These are phyloP conservation scores for Drosophila quadrilineata DNA, from an alignment of 1,140 invertebrate species.

Conservation along the genomic window DNA sequence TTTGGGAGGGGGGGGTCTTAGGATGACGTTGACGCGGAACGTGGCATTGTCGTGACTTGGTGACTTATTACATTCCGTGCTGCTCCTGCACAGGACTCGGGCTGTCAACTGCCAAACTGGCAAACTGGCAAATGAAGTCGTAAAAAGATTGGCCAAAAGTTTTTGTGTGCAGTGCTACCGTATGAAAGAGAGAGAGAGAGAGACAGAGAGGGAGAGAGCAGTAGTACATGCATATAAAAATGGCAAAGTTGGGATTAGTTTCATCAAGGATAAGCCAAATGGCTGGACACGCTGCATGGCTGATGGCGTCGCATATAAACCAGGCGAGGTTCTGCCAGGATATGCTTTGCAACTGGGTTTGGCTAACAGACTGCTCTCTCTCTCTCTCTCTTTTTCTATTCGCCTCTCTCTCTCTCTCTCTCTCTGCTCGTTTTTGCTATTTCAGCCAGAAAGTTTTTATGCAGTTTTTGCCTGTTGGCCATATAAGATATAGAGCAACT, in stretches of 20 bases:
- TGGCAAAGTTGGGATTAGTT: constrained; percentile 77
- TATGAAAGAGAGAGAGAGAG: too few relatives aligned
- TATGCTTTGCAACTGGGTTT: constrained; percentile 2
- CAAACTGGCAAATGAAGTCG: constrained; percentile 73
- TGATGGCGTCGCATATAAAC: constrained; percentile 52
- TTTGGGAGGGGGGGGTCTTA: constrained; percentile 11
- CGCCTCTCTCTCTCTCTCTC: too few relatives aligned
- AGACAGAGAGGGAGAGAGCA: too few relatives aligned
- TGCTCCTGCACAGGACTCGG: constrained; percentile 21
- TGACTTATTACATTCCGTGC: constrained; percentile 75
- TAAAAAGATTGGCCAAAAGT: constrained; percentile 79
- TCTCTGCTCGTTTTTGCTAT: constrained; percentile 50
- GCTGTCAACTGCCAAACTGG: constrained; percentile 19
- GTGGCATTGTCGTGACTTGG: constrained; percentile 63
- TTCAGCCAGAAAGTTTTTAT: constrained; percentile 70
- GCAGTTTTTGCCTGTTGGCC: constrained; percentile 47
- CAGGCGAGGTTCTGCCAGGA: constrained; percentile 26
- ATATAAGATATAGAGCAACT: too few relatives aligned
- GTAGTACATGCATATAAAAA: constrained; percentile 78
- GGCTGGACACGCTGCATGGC: constrained; percentile 58
- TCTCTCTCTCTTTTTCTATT: too few relatives aligned
- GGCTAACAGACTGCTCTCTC: constrained; percentile 11
- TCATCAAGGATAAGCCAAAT: constrained; percentile 80
- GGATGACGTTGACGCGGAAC: constrained; percentile 20
- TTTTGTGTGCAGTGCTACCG: constrained; percentile 73